Percentiles rank a stretch among this genome's conserved stretches.
These are phyloP conservation scores for Odontesthes bonariensis DNA, from an alignment of 2,113 vertebrate species.

Conservation along the genomic window DNA sequence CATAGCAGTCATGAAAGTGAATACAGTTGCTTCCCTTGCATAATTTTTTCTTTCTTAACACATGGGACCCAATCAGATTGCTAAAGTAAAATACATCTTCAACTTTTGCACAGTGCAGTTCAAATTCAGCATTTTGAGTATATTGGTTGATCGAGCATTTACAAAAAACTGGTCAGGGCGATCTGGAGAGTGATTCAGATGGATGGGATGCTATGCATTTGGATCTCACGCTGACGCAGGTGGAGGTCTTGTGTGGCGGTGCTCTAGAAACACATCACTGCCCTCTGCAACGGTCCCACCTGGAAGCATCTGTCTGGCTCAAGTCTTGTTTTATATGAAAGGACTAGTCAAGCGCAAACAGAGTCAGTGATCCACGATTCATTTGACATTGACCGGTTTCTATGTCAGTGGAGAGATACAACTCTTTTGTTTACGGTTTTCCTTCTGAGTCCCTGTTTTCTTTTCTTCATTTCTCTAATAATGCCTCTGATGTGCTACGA, in stretches of 20 bases:
- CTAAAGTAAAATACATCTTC: slow-evolving; percentile 35
- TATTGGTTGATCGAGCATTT: slow-evolving; percentile 48
- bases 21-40: too few relatives aligned
- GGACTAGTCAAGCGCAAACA: slow-evolving; percentile 50
- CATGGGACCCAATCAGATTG: slow-evolving; percentile 9
- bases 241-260: slow-evolving; percentile 44
- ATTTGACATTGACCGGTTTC: slow-evolving; percentile 56
- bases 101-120: slow-evolving; percentile 1
- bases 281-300: slow-evolving; percentile 62
- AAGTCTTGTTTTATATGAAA: slow-evolving; percentile 40
- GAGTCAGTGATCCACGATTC: slow-evolving; percentile 61
- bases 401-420: slow-evolving; percentile 30
- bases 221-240: slow-evolving; percentile 28
- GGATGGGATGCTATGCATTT: neutral
- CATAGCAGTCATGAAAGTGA: too few relatives aligned
- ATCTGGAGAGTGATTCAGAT: neutral
- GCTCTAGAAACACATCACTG: slow-evolving; percentile 46
- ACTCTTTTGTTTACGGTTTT: slow-evolving; percentile 23
- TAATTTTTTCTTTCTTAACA: too few relatives aligned
- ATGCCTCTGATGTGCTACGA: too few relatives aligned
- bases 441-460: slow-evolving; percentile 9
- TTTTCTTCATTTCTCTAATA: slow-evolving; percentile 5
- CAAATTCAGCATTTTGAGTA: slow-evolving; percentile 13
- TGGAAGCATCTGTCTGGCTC: slow-evolving; percentile 65
- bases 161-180: neutral